phyloP scores from a whole-genome alignment of 2,888 invertebrate species.

The Trichopoda pennipes region DNA sequence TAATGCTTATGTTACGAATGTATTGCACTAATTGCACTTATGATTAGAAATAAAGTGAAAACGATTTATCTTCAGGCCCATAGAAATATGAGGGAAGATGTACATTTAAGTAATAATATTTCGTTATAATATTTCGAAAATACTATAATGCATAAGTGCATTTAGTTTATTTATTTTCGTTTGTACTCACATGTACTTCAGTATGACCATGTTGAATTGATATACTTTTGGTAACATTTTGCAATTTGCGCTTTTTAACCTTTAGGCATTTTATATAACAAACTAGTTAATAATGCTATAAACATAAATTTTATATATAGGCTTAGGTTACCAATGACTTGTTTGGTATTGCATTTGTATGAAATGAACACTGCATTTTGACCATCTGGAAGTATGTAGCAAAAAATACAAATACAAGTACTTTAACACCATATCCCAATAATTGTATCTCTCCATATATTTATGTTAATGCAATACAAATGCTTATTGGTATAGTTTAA shows the following conservation, averaged over 20 bases:
- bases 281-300: conserved; percentile 45
- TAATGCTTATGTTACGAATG: not conserved
- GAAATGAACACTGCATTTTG: not conserved
- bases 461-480: conserved; percentile 23
- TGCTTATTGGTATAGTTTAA: conserved; percentile 9
- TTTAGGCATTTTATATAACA: conserved; percentile 56
- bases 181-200: conserved; percentile 2
- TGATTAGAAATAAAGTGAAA: conserved; percentile 60
- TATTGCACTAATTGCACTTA: conserved; percentile 42
- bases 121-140: conserved; percentile 36
- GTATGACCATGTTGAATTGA: conserved; percentile 19
- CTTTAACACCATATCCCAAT: conserved; percentile 36
- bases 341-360: conserved; percentile 11
- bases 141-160: not conserved
- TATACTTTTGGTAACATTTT: conserved; percentile 58
- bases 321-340: conserved; percentile 5
- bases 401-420: not conserved
- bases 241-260: conserved; percentile 60
- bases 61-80: conserved; percentile 40
- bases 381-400: conserved; percentile 26
- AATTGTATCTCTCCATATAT: not conserved
- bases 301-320: conserved; percentile 40
- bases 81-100: not conserved
- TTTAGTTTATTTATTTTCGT: conserved; percentile 5
- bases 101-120: conserved; percentile 21